Evolutionary conservation across 2,888 invertebrate genomes (phyloP), one percentile per base, ranked within the genome.

Genomic region (Malachius bipustulatus): DNA sequence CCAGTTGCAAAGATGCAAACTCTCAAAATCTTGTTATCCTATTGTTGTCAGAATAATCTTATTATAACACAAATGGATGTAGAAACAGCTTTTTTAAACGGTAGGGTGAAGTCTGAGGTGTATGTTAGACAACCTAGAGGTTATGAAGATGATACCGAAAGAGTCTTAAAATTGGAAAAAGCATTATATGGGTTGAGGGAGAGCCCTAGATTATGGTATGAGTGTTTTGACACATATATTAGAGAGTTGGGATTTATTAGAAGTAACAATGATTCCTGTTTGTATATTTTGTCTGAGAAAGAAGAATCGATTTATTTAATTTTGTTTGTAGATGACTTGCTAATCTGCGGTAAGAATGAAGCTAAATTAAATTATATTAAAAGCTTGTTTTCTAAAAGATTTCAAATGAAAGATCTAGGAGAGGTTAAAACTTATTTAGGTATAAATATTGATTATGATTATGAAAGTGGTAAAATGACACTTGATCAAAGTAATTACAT

Each of bases 361-460:
- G 34, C 16, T 9, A 19, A 14, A 29, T 28, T 41, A 15, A 16
- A 30, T 12, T 10, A 36, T n/a, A 19, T 37, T 29, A 36, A 39
- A 39, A 4, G 15, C 14, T 27, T 9, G 9, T 19, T 36, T 14
- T n/a, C 10, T 15, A 34, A 27, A 32, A 42, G 35, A 13, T 38
- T 35, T 32, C 38, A 35, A 40, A 54, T 39, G 36, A 39, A 37
- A 39, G 37, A 42, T 35, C 9, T 39, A 15, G 35, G 35, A 13
- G 13, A 38, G 29, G 29, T 38, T 9, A 35, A 38, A 14, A 37
- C 14, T 29, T 41, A 41, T 35, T 39, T 57, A 41, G 56, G 55
- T 2, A 56, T 56, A 34, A 47, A 55, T 39, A 49, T 56, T 16
- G 46, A 53, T 41, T 46, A 45, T 38, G 32, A 53, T 43, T 41